Evolutionary conservation across 2,113 vertebrate genomes (phyloP), one percentile per base, ranked within the genome.

Genomic region (Jaculus jaculus): DNA sequence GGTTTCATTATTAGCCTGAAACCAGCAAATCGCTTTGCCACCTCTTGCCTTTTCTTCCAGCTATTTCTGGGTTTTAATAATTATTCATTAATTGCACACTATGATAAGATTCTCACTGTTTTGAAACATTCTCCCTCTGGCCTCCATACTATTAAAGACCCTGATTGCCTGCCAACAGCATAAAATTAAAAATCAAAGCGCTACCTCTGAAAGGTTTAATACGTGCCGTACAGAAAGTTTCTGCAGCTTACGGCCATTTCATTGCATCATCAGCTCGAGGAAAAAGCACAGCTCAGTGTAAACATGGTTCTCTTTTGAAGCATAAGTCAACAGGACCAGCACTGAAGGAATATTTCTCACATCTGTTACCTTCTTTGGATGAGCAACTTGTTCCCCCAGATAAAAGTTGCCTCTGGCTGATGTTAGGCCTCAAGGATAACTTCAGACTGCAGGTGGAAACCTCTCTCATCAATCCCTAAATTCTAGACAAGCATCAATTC

Each of bases 121-220:
- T 98, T 97, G 97, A 98, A 98, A 98, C 97, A 98, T 98, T 98
- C 97, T 97, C 98, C 98, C 98, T 98, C 98, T 98, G 98, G 98
- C 97, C 97, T 97, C 97, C 95, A 90, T 96, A 98, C 98, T 98
- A 98, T 98, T 98, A 98, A 98, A 98, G 98, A 97, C 97, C 96
- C 97, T 97, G 97, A 97, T 97, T 98, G 97, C 96, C 97, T 98
- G 97, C 97, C 98, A 98, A 98, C 96, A 98, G 97, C 39, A 20
- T 98, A 98, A 98, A 98, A 98, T 98, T 98, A 98, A 98, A 98
- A 98, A 98, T 98, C 98, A 98, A 98, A 98, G 98, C 89, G 74
- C 86, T 97, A 97, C 98, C 97, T 98, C 97, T 95, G 98, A 97
- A 98, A 98, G 97, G 97, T 98, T 98, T 98, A 97, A 97, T 97